Evolutionary conservation across 2,888 invertebrate genomes (phyloP), one percentile per base, ranked within the genome.

Genomic region (Panorpa germanica): DNA sequence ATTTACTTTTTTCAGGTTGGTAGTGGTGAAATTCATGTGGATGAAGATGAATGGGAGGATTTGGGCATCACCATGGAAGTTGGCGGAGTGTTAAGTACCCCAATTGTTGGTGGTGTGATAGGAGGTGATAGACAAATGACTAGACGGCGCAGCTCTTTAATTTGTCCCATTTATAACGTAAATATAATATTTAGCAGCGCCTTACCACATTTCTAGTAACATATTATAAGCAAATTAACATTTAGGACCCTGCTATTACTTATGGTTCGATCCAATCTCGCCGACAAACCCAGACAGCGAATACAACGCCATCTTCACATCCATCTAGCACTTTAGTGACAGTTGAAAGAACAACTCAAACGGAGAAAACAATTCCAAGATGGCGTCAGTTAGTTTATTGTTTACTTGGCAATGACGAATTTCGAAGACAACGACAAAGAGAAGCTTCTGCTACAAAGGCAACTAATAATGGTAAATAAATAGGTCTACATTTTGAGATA

Each of bases 31-130:
- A 76, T 81, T 33, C 70, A 73, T 1, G 62, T 76, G 4, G 74
- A 81, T 40, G 76, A 82, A 41, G 73, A 80, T 1, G 82, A 82
- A 45, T 82, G 77, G 78, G 76, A 78, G 41, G 82, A 80, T 43
- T 59, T 72, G 21, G 59, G 58, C 19, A 59, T 56, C 17, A 61
- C 63, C n/a, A 66, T 68, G 38, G 65, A 67, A 41, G 59, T 63
- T 6, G 61, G 62, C 1, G 63, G 62, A 1, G 59, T 60, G 32
- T 53, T 35, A n/a, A 34, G 33, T 29, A 34, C 28, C 32, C 32
- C 33, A 7, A 32, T 34, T 11, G 25, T 34, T 5, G 12, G 11
- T 17, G 20, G n/a, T 15, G 21, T 30, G 24, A n/a, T 35, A 27
- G 19, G 32, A 33, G 12, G 31, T 34, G 24, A 21, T 22, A 26